Percentiles rank a stretch among this genome's conserved stretches.
phyloP scores from a whole-genome alignment of 2,888 invertebrate genomes.

The Julus scandinavius region DNA sequence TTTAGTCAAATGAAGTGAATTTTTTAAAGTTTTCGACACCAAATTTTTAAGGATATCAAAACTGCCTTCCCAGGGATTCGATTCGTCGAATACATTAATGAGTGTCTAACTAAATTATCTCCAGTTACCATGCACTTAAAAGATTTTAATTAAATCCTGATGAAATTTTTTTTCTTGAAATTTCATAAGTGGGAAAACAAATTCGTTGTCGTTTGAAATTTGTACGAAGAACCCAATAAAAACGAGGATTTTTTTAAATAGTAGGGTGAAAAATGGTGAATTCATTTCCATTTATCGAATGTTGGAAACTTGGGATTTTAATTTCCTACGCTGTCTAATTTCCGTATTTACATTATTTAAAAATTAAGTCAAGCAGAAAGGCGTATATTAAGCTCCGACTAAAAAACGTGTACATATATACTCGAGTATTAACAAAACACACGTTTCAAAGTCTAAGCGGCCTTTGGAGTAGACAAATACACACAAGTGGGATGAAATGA shows the following conservation, averaged over 20 bases:
- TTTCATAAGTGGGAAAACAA: slow-evolving; percentile 32
- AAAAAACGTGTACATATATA: slow-evolving; percentile 14
- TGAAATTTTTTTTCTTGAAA: background rate
- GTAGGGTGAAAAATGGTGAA: background rate
- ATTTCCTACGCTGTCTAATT: slow-evolving; percentile 43
- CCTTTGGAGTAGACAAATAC: slow-evolving; percentile 39
- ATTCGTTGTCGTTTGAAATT: slow-evolving; percentile 4
- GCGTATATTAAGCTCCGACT: slow-evolving; percentile 40
- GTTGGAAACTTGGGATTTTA: slow-evolving; percentile 38
- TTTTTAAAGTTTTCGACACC: no score
- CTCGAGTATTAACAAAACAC: slow-evolving; percentile 11
- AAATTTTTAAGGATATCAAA: background rate
- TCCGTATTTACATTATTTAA: slow-evolving; percentile 49
- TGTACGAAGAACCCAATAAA: background rate
- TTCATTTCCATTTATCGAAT: slow-evolving; percentile 21
- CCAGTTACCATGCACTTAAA: slow-evolving; percentile 22
- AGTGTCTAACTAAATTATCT: slow-evolving; percentile 12
- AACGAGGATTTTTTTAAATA: background rate
- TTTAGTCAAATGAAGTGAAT: no score
- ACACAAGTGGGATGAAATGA: slow-evolving; percentile 20
- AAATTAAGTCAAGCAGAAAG: slow-evolving; percentile 47
- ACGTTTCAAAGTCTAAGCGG: background rate
- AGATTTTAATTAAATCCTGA: slow-evolving; percentile 14
- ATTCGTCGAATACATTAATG: slow-evolving; percentile 27
- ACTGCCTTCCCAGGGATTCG: background rate